A percentile compares a stretch with the other conserved stretches of the same genome.
These are phyloP conservation scores for Apogon hyalosoma DNA, from an alignment of 2,797 vertebrate species.

Conservation along the genomic window DNA sequence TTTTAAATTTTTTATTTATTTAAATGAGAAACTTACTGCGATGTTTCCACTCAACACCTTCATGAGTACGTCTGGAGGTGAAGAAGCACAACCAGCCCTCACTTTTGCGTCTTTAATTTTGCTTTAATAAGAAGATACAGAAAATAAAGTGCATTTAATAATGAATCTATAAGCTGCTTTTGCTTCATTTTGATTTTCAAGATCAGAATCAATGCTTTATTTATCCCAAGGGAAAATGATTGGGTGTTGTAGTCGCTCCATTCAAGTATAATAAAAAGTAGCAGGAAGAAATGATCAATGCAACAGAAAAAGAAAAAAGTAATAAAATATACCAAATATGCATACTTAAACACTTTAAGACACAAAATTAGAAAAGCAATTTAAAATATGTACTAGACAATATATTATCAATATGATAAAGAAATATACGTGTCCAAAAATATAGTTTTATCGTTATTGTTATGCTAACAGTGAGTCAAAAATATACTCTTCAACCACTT, in stretches of 20 bases:
- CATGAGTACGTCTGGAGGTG: slow-evolving; percentile 87
- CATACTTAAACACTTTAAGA: too few species aligned
- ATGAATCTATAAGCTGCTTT: neutral
- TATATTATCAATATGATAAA: too few species aligned
- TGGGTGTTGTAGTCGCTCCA: too few species aligned
- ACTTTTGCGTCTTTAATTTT: slow-evolving; percentile 80
- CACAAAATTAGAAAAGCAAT: neutral
- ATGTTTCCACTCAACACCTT: slow-evolving; percentile 90
- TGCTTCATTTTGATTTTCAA: neutral
- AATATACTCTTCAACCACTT: neutral
- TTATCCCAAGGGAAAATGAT: too few species aligned
- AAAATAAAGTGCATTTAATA: neutral
- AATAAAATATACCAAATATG: too few species aligned
- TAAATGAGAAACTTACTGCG: slow-evolving; percentile 80
- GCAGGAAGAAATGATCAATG: too few species aligned
- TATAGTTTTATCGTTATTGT: neutral
- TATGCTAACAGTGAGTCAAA: neutral
- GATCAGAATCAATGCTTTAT: too few species aligned
- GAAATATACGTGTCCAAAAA: too few species aligned
- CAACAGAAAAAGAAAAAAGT: too few species aligned
- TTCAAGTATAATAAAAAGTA: too few species aligned
- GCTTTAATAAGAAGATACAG: slow-evolving; percentile 69
- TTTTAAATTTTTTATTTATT: too few species aligned
- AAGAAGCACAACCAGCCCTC: slow-evolving; percentile 66
- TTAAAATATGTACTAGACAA: too few species aligned